phyloP scores from a whole-genome alignment of 2,888 invertebrate species.

The Cremastobaeus sp. region DNA sequence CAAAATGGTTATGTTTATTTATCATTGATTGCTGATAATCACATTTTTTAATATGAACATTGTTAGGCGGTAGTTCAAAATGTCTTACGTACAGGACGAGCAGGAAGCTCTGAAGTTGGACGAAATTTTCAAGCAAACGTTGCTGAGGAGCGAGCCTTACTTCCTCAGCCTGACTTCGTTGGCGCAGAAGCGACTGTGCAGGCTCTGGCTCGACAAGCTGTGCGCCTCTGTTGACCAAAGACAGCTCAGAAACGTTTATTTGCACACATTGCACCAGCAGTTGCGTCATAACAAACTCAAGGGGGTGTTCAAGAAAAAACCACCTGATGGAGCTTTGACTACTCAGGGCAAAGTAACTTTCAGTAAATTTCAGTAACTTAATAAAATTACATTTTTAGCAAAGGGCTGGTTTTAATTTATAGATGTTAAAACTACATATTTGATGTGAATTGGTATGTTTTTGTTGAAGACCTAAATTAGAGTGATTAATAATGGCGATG shows the following conservation, averaged over 20 bases:
- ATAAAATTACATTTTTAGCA: no score
- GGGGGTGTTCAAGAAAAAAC: constrained; percentile 68
- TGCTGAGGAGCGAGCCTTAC: constrained; percentile 65
- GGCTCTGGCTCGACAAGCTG: constrained; percentile 72
- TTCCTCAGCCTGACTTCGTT: constrained; percentile 63
- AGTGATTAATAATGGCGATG: background rate
- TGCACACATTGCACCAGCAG: constrained; percentile 69
- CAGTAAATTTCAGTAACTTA: no score
- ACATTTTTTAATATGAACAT: background rate
- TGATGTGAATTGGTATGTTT: no score
- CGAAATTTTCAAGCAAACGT: constrained; percentile 68
- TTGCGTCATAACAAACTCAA: constrained; percentile 65
- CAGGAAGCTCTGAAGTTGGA: constrained; percentile 68
- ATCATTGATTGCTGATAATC: no score
- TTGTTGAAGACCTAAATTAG: no score
- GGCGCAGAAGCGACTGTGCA: constrained; percentile 65
- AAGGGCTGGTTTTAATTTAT: background rate
- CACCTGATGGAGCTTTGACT: constrained; percentile 66
- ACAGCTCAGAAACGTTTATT: constrained; percentile 70
- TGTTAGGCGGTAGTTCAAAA: constrained; percentile 6
- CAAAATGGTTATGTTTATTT: no score
- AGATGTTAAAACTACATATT: no score
- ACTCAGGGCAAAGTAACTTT: constrained; percentile 42
- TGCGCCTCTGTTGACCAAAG: constrained; percentile 65
- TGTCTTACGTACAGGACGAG: constrained; percentile 45